These are phyloP conservation scores for Telenomus remus DNA, from an alignment of 1,140 invertebrate species.

Conservation along the genomic window DNA sequence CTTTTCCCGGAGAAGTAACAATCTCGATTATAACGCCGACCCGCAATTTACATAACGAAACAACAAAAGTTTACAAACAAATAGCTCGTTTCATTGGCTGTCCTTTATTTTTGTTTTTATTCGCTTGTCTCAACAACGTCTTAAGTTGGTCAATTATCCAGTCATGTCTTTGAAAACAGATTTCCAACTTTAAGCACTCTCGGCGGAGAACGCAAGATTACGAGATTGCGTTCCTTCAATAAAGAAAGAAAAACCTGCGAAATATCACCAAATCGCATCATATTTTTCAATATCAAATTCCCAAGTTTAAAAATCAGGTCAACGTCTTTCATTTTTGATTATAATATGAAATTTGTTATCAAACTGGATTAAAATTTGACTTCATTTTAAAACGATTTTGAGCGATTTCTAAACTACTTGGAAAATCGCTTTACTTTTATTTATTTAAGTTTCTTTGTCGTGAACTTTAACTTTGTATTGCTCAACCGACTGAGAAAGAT, in stretches of 20 bases:
- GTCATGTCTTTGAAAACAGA: conserved; percentile 20
- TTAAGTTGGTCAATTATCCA: conserved; percentile 35
- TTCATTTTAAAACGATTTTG: too few species aligned
- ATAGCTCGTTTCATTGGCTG: conserved; percentile 1
- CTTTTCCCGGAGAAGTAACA: not conserved
- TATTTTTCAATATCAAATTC: too few species aligned
- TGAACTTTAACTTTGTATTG: not conserved
- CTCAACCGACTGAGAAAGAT: conserved; percentile 7
- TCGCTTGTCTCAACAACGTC: conserved; percentile 23
- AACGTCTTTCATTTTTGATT: too few species aligned
- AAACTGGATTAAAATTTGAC: too few species aligned
- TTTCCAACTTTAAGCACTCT: conserved; percentile 10
- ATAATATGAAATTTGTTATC: too few species aligned
- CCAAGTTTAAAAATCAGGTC: too few species aligned
- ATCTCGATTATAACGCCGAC: conserved; percentile 21
- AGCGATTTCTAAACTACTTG: too few species aligned
- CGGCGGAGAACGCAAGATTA: conserved; percentile 8
- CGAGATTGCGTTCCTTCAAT: not conserved
- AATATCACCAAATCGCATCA: too few species aligned
- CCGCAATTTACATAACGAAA: conserved; percentile 33
- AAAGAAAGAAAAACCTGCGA: too few species aligned
- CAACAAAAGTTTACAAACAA: conserved; percentile 32
- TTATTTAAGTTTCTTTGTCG: too few species aligned
- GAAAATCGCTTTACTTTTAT: too few species aligned
- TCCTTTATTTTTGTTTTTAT: conserved; percentile 8